These are phyloP conservation scores for Pteromalus puparum DNA, from an alignment of 1,140 invertebrate genomes.

Conservation along the genomic window DNA sequence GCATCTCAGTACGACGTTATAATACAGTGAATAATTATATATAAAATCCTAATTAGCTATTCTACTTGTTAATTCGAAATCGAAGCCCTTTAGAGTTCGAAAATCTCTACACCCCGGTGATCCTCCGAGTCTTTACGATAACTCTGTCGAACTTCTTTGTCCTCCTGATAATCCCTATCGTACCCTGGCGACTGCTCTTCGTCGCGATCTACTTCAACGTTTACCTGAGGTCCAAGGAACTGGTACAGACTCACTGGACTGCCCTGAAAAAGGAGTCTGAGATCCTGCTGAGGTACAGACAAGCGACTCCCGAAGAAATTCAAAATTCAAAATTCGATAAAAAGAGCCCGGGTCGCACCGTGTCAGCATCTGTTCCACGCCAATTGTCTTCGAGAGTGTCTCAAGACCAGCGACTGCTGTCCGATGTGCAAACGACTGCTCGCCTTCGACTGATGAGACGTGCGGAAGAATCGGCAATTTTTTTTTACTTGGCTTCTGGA, in stretches of 20 bases:
- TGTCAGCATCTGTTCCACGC: conserved; percentile 87
- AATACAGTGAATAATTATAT: too few species aligned
- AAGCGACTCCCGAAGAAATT: conserved; percentile 81
- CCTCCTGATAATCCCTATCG: conserved; percentile 75
- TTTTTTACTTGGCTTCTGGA: neutral
- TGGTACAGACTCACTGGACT: conserved; percentile 75
- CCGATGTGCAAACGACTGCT: conserved; percentile 82
- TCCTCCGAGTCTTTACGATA: conserved; percentile 78
- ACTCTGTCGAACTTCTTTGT: conserved; percentile 75
- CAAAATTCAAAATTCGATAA: conserved; percentile 80
- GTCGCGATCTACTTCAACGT: conserved; percentile 82
- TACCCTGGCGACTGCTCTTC: conserved; percentile 77
- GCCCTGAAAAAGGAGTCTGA: conserved; percentile 78
- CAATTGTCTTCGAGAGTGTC: conserved; percentile 82
- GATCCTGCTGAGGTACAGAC: conserved; percentile 79
- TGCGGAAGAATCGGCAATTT: neutral
- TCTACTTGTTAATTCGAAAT: too few species aligned
- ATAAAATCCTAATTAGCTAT: too few species aligned
- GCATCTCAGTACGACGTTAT: too few species aligned
- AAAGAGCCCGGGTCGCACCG: conserved; percentile 82
- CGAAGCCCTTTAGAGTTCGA: conserved; percentile 82
- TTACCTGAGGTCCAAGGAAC: conserved; percentile 80
- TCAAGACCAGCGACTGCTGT: conserved; percentile 82
- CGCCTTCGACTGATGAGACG: conserved; percentile 64
- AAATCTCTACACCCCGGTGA: conserved; percentile 80